Conservation (phyloP, 2,113 vertebrate species). For the Isichthys henryi region DNA sequence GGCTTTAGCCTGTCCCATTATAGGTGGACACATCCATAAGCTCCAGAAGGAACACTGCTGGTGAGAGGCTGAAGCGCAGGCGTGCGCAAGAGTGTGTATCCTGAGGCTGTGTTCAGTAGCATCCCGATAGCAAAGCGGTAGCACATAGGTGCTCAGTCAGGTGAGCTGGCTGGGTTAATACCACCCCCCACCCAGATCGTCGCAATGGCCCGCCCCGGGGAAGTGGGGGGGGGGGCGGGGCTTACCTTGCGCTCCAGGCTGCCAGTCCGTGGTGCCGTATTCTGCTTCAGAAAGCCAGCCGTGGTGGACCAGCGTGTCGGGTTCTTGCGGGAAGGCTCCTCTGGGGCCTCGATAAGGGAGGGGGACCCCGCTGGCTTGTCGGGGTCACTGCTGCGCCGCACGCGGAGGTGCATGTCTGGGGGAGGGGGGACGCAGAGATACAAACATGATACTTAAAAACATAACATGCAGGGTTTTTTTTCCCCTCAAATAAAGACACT, state of each 20-base stretch:
- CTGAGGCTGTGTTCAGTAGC: background rate
- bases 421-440: background rate
- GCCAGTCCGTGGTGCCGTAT: slow-evolving; percentile 48
- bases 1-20: background rate
- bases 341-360: slow-evolving; percentile 65
- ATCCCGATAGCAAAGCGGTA: background rate
- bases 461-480: background rate
- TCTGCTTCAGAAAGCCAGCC: slow-evolving; percentile 77
- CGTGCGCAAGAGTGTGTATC: background rate
- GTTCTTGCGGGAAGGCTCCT: slow-evolving; percentile 87
- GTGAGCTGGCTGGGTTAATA: background rate
- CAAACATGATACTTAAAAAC: background rate
- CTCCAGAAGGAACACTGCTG: background rate
- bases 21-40: background rate
- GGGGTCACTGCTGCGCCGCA: slow-evolving; percentile 93
- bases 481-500: background rate
- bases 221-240: no score
- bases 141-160: background rate
- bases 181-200: background rate
- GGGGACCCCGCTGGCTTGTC: slow-evolving; percentile 65
- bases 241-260: slow-evolving; percentile 81
- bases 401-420: slow-evolving; percentile 89
- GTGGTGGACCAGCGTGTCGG: slow-evolving; percentile 86
- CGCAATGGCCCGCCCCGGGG: background rate
- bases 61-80: background rate